Percentiles rank a stretch among this genome's conserved stretches.
Evolutionary conservation across 2,888 invertebrate species (phyloP).

Genomic region (Leptura quadrifasciata): DNA sequence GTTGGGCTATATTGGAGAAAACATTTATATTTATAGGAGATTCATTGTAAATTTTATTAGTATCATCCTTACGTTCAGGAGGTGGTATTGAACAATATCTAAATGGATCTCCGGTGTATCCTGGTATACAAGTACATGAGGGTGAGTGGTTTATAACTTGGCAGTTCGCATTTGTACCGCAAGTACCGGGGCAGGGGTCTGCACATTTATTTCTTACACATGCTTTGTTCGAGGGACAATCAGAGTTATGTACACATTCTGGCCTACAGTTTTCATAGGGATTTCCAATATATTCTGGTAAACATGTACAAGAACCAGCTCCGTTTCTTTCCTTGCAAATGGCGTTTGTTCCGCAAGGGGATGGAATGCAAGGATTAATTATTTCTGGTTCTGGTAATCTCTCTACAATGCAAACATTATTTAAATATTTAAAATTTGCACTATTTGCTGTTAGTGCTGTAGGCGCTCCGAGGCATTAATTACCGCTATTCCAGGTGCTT

Average conservation of each 20-base stretch:
- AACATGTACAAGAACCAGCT: constrained; percentile 84
- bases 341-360: constrained; percentile 82
- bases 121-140: constrained; percentile 78
- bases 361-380: constrained; percentile 80
- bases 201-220: constrained; percentile 81
- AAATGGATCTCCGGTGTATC: constrained; percentile 82
- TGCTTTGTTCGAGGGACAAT: constrained; percentile 79
- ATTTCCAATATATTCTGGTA: constrained; percentile 84
- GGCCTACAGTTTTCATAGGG: constrained; percentile 85
- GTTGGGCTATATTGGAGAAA: constrained; percentile 44
- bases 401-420: constrained; percentile 54
- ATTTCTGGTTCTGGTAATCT: constrained; percentile 59
- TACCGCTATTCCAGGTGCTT: constrained; percentile 31
- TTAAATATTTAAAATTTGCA: constrained; percentile 21
- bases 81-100: constrained; percentile 70
- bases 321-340: constrained; percentile 83
- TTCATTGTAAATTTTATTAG: not conserved
- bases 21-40: constrained; percentile 11
- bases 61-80: constrained; percentile 71
- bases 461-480: constrained; percentile 34
- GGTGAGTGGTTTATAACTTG: constrained; percentile 81
- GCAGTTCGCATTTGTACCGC: constrained; percentile 82
- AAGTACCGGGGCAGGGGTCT: constrained; percentile 83
- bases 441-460: constrained; percentile 32
- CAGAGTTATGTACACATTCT: constrained; percentile 80